Conservation (phyloP, 2,888 invertebrate genomes). For the Cecidostiba fungosa region DNA sequence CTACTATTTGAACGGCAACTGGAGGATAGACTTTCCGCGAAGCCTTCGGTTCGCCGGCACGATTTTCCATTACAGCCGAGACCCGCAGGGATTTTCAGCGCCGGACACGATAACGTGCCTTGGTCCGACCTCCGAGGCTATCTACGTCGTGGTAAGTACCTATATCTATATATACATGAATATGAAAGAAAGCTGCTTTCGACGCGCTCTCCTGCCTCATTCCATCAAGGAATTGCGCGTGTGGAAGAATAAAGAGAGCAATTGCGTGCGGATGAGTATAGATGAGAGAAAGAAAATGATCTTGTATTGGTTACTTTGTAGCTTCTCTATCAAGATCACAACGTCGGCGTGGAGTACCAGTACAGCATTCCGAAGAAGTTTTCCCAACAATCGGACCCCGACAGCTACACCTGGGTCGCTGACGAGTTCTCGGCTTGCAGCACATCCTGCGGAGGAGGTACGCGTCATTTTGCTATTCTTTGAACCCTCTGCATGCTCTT, state of each 20-base stretch:
- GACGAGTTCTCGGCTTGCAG: conserved; percentile 91
- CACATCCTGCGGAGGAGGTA: conserved; percentile 95
- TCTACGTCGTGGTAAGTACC: conserved; percentile 90
- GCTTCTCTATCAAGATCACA: conserved; percentile 91
- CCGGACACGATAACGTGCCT: conserved; percentile 91
- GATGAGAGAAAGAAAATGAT: conserved; percentile 13
- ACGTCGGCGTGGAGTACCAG: conserved; percentile 93
- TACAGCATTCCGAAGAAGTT: conserved; percentile 92
- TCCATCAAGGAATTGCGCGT: neutral
- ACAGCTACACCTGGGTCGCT: conserved; percentile 92
- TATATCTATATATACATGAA: neutral
- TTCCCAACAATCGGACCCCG: conserved; percentile 84
- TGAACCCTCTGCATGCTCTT: neutral
- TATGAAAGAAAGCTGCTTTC: neutral
- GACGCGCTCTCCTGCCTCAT: neutral
- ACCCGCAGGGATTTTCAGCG: conserved; percentile 89
- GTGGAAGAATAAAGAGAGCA: neutral
- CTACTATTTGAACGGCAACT: conserved; percentile 96
- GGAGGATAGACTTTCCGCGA: conserved; percentile 95
- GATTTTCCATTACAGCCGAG: conserved; percentile 93
- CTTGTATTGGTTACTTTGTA: conserved; percentile 75
- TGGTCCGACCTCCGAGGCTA: conserved; percentile 95
- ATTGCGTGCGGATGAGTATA: neutral
- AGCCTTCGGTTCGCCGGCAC: conserved; percentile 90
- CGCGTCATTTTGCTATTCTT: neutral